Base-by-base conservation (phyloP, 2,888 invertebrate species). In the Cephus spinipes region DNA sequence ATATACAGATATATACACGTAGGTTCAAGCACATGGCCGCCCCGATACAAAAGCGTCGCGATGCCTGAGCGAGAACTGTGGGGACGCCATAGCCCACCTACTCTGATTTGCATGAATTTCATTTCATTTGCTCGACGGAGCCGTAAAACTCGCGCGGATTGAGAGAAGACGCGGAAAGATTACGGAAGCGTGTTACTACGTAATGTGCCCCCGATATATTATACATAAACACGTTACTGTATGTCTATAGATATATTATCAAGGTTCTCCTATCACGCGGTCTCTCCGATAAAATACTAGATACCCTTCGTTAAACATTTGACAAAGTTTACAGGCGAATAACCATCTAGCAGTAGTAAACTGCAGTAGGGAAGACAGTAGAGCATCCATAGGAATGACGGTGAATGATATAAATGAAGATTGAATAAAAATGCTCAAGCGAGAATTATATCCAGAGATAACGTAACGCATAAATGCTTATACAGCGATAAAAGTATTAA, bases 101-200 rank as follows among this genome's bases (percentile, higher is more conserved):
- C 80, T 81, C 78, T 82, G 87, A 90, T 90, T 89, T 89, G 86
- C 88, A 90, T 89, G 88, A 87, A 90, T 89, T 89, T 88, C 89
- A 89, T 89, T 90, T 87, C 84, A 87, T 87, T 88, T 87, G 85
- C 85, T 83, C 85, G 83, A 84, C 84, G 83, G 83, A 82, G 83
- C 85, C 82, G 80, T 86, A 86, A 87, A 89, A 82, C 86, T 73
- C 77, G 75, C 69, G 73, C 55, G 78, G 76, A 78, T 78, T 73
- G 78, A 78, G 78, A 78, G 75, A 75, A 76, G 73, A 78, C 71
- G 75, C 69, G 76, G 69, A 78, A 78, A 78, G 78, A 76, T 78
- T 78, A 76, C 73, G 12, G 76, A 32, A 71, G 31, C 31, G 71
- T 31, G 71, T 31, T 55, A 55, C 55, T 23, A 15, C 23, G 55